These are phyloP conservation scores for Pseudorhombus dupliciocellatus DNA, from an alignment of 2,113 vertebrate species.

Conservation along the genomic window DNA sequence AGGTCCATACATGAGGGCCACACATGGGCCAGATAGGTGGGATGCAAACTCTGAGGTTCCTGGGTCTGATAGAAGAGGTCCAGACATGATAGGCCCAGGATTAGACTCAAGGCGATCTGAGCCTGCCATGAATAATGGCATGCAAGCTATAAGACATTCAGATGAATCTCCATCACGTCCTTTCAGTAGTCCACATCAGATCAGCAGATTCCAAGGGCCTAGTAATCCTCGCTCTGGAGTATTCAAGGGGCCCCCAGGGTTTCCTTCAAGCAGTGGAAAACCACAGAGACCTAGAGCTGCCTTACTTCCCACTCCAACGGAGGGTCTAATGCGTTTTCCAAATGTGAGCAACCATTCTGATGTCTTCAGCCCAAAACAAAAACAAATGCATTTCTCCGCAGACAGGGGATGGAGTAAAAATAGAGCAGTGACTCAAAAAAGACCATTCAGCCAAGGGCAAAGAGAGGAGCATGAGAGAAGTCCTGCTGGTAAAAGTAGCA, in stretches of 20 bases:
- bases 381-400: constrained; percentile 17
- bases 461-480: constrained; percentile 57
- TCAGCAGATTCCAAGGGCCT: constrained; percentile 76
- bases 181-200: constrained; percentile 63
- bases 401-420: constrained; percentile 47
- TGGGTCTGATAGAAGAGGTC: constrained; percentile 25
- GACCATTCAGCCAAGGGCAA: constrained; percentile 50
- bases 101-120: constrained; percentile 19
- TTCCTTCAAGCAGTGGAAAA: constrained; percentile 69
- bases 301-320: constrained; percentile 87
- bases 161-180: constrained; percentile 45
- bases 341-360: constrained; percentile 76
- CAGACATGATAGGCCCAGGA: neutral
- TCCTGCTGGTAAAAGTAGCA: constrained; percentile 64
- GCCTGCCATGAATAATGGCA: neutral
- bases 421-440: constrained; percentile 67
- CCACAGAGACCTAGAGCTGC: constrained; percentile 79
- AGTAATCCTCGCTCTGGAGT: constrained; percentile 70
- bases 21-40: constrained; percentile 28
- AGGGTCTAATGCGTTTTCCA: constrained; percentile 70
- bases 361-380: constrained; percentile 48
- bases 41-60: constrained; percentile 25
- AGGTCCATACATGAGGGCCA: constrained; percentile 37
- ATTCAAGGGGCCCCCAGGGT: constrained; percentile 73
- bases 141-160: neutral